Evolutionary conservation across 92 coral and sea anemone species (phyloP).

Genomic region (Diadumene lineata): DNA sequence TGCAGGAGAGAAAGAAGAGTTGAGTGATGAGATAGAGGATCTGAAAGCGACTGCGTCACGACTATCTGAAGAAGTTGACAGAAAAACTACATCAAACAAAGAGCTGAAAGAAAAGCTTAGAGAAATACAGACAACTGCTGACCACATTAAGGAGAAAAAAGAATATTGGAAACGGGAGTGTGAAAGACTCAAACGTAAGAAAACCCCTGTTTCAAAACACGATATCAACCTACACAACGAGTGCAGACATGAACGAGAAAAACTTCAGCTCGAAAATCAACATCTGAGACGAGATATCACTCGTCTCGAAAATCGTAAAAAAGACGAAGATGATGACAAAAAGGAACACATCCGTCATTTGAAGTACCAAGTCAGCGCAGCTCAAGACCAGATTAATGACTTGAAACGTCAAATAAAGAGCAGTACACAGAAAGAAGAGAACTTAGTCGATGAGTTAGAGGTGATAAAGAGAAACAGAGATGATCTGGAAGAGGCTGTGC

Average conservation of each 20-base stretch:
- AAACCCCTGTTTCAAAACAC: not conserved
- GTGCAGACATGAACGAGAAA: not conserved
- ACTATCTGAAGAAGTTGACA: not conserved
- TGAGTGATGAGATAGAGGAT: not conserved
- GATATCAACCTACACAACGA: not conserved
- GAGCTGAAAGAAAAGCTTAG: not conserved
- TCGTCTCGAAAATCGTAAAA: not conserved
- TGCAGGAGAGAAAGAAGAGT: not conserved
- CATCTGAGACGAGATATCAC: not conserved
- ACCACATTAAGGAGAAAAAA: not conserved
- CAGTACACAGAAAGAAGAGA: not conserved
- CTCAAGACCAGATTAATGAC: not conserved
- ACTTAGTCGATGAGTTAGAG: not conserved
- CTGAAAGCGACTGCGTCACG: not conserved
- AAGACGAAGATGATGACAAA: constrained; percentile 6
- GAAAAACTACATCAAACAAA: not conserved
- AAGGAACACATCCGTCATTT: not conserved
- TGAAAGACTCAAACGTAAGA: not conserved
- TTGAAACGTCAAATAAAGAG: not conserved
- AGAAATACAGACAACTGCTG: not conserved
- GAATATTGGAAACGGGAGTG: not conserved
- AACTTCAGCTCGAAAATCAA: not conserved
- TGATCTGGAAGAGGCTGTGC: not conserved
- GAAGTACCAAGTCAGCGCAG: not conserved
- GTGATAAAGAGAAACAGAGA: not conserved